Percentiles rank a stretch among this genome's conserved stretches.
Conservation (phyloP, 2,113 vertebrate species). For the Pardalotus punctatus region DNA sequence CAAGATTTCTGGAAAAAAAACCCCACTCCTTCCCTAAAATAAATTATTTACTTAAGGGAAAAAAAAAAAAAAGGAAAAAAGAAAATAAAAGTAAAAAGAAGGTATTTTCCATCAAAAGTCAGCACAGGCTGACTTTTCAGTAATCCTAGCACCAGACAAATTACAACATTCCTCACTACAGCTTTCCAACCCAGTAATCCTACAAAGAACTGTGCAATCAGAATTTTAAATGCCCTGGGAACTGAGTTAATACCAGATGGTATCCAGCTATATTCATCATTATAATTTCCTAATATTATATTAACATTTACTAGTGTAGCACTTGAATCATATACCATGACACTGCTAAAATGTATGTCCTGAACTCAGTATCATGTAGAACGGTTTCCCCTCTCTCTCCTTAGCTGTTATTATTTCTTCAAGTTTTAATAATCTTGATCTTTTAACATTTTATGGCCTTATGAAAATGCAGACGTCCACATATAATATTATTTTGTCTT, state of each 20-base stretch:
- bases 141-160: conserved; percentile 9
- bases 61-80: no score
- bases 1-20: background rate
- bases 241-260: conserved; percentile 46
- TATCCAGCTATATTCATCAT: conserved; percentile 39
- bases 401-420: background rate
- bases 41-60: background rate
- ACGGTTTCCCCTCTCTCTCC: background rate
- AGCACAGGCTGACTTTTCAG: background rate
- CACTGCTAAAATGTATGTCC: conserved; percentile 4
- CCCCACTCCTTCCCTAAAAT: background rate
- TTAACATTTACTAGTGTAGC: conserved; percentile 48
- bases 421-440: background rate
- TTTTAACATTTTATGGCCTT: background rate
- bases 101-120: background rate
- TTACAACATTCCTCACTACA: background rate
- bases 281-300: conserved; percentile 53
- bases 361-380: background rate
- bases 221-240: conserved; percentile 44
- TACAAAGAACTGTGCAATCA: conserved; percentile 23
- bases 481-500: background rate
- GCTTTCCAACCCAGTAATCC: conserved; percentile 34
- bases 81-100: background rate
- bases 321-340: background rate
- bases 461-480: background rate